Evolutionary conservation across 2,888 invertebrate genomes (phyloP).

Genomic region (Parnassius smintheus): DNA sequence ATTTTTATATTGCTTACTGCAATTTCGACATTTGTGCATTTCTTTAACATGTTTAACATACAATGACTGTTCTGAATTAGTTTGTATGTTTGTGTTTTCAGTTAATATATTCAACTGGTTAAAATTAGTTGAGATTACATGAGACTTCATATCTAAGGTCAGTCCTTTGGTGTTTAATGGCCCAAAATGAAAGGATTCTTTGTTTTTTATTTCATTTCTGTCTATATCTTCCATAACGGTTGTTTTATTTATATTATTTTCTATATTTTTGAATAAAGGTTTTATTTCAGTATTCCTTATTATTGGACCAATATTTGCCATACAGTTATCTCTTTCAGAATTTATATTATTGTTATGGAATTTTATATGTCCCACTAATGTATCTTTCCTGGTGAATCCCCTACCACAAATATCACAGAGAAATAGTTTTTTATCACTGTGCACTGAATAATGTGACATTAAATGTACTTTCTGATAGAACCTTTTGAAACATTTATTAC

Average conservation of each 20-base stretch:
- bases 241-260: not conserved
- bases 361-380: conserved; percentile 25
- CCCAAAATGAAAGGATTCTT: conserved; percentile 5
- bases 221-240: not conserved
- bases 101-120: not conserved
- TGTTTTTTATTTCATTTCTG: conserved; percentile 1
- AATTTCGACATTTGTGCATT: conserved; percentile 3
- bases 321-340: not conserved
- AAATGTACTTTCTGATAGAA: conserved; percentile 29
- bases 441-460: conserved; percentile 21
- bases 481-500: conserved; percentile 22
- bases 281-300: not conserved
- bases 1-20: conserved; percentile 24
- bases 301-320: not conserved
- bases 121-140: not conserved
- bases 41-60: not conserved
- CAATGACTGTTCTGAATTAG: not conserved
- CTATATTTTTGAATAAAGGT: conserved; percentile 2
- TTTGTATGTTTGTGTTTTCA: not conserved
- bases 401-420: conserved; percentile 29
- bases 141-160: conserved; percentile 14
- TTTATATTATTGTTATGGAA: conserved; percentile 1
- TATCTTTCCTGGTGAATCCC: conserved; percentile 26
- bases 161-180: conserved; percentile 1
- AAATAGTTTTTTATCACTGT: conserved; percentile 22